Conservation (phyloP, 2,888 invertebrate species). For the Galerucella pusilla region DNA sequence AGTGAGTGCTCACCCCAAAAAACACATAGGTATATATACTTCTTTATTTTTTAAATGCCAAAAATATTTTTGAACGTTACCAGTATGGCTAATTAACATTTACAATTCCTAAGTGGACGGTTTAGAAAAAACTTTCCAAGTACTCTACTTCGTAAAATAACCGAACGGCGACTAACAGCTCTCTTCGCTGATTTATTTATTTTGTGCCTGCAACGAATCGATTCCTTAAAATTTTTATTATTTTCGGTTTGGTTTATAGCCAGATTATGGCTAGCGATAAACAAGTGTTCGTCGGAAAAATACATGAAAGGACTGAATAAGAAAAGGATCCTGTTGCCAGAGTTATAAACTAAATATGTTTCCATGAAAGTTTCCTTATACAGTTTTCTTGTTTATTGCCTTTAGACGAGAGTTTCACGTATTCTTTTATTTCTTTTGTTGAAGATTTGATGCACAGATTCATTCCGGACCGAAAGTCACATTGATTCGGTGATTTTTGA, state of each 20-base stretch:
- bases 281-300: conserved; percentile 44
- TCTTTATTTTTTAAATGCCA: too few species aligned
- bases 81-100: too few species aligned
- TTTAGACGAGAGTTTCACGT: conserved; percentile 22
- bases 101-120: too few species aligned
- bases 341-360: conserved; percentile 40
- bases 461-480: conserved; percentile 22
- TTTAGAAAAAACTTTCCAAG: not conserved
- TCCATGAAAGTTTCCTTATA: conserved; percentile 35
- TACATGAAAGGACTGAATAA: conserved; percentile 37
- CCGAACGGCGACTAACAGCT: conserved; percentile 42
- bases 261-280: conserved; percentile 45
- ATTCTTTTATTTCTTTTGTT: conserved; percentile 37
- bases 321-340: conserved; percentile 29
- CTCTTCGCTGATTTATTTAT: conserved; percentile 49
- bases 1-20: too few species aligned
- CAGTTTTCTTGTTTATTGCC: conserved; percentile 32
- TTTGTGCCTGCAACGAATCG: conserved; percentile 49
- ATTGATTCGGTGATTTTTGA: conserved; percentile 25
- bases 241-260: conserved; percentile 45
- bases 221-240: conserved; percentile 52
- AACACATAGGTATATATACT: too few species aligned
- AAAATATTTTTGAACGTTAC: too few species aligned
- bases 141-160: not conserved
- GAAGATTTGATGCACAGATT: conserved; percentile 26